phyloP scores from a whole-genome alignment of 2,113 vertebrate species.

The Pteronura brasiliensis region DNA sequence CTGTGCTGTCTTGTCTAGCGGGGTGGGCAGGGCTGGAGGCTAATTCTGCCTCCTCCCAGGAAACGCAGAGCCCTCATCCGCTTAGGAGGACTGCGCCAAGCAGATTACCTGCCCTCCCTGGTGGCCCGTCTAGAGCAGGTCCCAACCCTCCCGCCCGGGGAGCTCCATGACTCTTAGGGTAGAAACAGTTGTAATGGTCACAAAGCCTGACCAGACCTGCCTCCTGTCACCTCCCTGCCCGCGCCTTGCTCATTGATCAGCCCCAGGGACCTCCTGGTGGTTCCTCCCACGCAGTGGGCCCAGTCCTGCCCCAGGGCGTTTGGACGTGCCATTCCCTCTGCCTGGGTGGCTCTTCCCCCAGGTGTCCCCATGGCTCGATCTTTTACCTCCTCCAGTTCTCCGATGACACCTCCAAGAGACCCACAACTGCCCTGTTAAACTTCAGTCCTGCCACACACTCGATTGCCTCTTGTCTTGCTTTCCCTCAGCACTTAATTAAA shows the following conservation, averaged over 20 bases:
- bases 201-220: background rate
- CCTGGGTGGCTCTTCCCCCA: fast-evolving
- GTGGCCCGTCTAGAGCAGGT: fast-evolving
- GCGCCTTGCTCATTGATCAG: no score
- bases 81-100: background rate
- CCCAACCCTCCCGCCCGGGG: fast-evolving
- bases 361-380: background rate
- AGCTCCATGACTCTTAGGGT: background rate
- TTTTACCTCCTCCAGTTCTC: background rate
- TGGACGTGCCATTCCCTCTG: background rate
- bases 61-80: background rate
- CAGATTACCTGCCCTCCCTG: background rate
- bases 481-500: background rate
- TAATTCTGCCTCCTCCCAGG: background rate
- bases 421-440: fast-evolving
- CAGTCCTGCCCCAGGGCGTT: background rate
- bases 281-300: fast-evolving
- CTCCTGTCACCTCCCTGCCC: fast-evolving
- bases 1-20: background rate
- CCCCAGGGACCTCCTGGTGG: fast-evolving
- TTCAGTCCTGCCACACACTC: background rate
- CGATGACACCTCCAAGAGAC: background rate
- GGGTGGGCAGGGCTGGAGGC: no score
- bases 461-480: fast-evolving
- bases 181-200: background rate